Base-by-base conservation (phyloP, 2,113 vertebrate species). In the Furnarius figulus region DNA sequence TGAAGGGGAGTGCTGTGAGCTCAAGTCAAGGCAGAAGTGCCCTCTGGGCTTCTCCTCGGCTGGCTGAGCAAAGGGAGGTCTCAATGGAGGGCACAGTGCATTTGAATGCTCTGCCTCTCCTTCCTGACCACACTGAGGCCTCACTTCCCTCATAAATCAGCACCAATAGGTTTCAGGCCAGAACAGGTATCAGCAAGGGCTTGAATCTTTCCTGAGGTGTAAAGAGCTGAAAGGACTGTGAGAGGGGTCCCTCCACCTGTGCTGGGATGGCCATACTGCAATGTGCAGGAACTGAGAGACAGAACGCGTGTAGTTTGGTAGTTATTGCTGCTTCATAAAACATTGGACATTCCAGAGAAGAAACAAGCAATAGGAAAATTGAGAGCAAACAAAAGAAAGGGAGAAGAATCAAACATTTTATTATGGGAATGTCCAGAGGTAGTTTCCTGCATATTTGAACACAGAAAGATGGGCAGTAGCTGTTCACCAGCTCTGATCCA, bases 191-290 rank as follows among this genome's bases (percentile, higher is more conserved):
- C 50, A 77, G 9, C 0, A 4, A 59, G 59, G 52, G 10, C 61
- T 74, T 42, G 30, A 71, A 70, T 62, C 33, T 61, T 56, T 72
- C 62, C 23, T 59, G 39, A 42, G 17, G 33, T 14, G 5, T 14
- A 86, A 25, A 65, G 24, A 52, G 19, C 25, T 79, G 71, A 75
- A 89, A 31, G 17, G 33, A 53, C 28, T 63, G 35, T 4, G 12
- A 44, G 50, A 50, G 7, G 15, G 28, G 5, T 49, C 35, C 8
- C 6, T 58, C 46, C 4, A 8, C 46, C 27, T 39, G 37, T 0
- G 0, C 2, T 0, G 0, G 33, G 24, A 53, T 0, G 1, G 44
- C 40, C 3, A 0, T 3, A 6, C 21, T 19, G 71, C 30, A 16
- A 35, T 12, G 25, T 37, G 28, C 47, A 56, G 75, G 62, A 63